These are phyloP conservation scores for Corythornis vintsioides DNA, from an alignment of 2,113 vertebrate genomes.

Conservation along the genomic window DNA sequence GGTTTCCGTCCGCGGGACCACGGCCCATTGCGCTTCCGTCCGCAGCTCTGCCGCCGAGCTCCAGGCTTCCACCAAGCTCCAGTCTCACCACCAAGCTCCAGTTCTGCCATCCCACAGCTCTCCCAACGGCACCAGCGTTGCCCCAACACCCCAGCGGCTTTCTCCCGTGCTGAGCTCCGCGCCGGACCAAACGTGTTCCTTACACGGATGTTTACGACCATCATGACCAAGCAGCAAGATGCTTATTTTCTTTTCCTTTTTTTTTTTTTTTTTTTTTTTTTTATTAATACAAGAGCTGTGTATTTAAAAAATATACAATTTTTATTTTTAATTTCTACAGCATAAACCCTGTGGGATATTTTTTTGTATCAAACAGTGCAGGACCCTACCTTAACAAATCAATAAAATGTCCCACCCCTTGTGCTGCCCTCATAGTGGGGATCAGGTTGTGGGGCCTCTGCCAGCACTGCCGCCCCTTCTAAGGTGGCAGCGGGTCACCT, in stretches of 20 bases:
- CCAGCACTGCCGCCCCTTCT: accelerated
- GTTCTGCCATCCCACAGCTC: not conserved
- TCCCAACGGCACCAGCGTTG: not conserved
- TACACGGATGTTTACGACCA: constrained; percentile 32
- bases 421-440: accelerated
- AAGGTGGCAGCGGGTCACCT: not conserved
- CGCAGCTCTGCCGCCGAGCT: not conserved
- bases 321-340: constrained; percentile 62
- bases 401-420: not conserved
- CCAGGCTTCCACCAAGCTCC: not conserved
- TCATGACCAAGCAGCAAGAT: constrained; percentile 34
- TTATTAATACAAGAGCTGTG: constrained; percentile 32
- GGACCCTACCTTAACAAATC: not conserved
- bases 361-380: constrained; percentile 34
- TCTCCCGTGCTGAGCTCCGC: not conserved
- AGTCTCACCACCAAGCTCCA: not conserved
- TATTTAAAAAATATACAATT: constrained; percentile 70
- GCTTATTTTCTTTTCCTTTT: not conserved
- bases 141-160: not conserved
- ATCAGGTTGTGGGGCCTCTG: not conserved
- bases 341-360: not conserved
- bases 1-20: not conserved
- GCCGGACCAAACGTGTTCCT: constrained; percentile 19
- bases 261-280: not conserved
- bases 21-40: not conserved